Evolutionary conservation across 2,888 invertebrate genomes (phyloP).

Genomic region (Agrotis exclamationis): DNA sequence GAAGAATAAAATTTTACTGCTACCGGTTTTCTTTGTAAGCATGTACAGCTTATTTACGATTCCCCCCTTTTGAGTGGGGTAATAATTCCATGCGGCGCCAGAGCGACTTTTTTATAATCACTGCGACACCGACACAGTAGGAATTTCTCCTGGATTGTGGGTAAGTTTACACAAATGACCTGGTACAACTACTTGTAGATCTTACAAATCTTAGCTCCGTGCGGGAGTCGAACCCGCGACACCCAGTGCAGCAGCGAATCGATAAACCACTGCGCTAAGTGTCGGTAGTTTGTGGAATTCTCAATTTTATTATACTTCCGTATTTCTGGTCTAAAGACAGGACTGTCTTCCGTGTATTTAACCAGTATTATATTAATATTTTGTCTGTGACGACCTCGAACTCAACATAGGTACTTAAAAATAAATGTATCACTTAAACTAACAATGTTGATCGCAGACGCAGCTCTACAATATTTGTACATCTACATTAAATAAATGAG

Average conservation of each 20-base stretch:
- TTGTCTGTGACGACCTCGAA: not conserved
- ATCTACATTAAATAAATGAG: conserved; percentile 56
- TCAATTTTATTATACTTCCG: not conserved
- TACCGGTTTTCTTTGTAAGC: not conserved
- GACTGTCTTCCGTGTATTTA: not conserved
- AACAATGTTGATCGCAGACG: conserved; percentile 50
- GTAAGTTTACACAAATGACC: too few relatives aligned
- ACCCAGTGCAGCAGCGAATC: too few relatives aligned
- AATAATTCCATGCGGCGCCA: too few relatives aligned
- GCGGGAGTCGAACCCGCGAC: too few relatives aligned
- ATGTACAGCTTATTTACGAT: not conserved
- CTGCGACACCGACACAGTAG: too few relatives aligned
- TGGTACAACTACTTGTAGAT: too few relatives aligned
- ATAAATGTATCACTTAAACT: conserved; percentile 52
- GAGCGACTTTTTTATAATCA: too few relatives aligned
- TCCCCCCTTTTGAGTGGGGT: not conserved
- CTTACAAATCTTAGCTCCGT: too few relatives aligned
- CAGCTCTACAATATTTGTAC: conserved; percentile 61
- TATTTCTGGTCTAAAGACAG: not conserved
- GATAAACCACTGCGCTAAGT: too few relatives aligned
- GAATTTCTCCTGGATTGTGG: too few relatives aligned
- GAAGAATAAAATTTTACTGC: conserved; percentile 11
- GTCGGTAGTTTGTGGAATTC: not conserved
- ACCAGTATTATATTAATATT: not conserved
- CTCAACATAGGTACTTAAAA: conserved; percentile 30